Evolutionary conservation across 2,888 invertebrate genomes (phyloP).

Genomic region (Drosophila mercatorum): DNA sequence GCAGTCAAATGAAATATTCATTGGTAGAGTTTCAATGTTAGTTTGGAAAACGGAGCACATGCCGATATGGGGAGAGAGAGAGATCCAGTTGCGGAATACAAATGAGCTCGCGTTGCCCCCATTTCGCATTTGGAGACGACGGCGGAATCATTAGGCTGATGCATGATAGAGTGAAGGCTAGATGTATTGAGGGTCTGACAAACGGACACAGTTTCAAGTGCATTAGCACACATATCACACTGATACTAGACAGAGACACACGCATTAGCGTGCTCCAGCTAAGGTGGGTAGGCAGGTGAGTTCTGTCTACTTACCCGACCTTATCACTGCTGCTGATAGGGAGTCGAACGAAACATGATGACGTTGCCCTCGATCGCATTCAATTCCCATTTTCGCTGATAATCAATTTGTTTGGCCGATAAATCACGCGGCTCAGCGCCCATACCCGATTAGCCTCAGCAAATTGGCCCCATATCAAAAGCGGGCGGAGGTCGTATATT

Average conservation of each 20-base stretch:
- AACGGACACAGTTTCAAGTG: constrained; percentile 46
- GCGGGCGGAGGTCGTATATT: constrained; percentile 28
- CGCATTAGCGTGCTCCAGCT: not conserved
- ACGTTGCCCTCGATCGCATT: constrained; percentile 25
- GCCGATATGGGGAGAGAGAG: no score
- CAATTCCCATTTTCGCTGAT: constrained; percentile 22
- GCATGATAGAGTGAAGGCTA: constrained; percentile 38
- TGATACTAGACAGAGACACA: not conserved
- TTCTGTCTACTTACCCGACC: constrained; percentile 28
- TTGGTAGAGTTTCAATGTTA: constrained; percentile 7
- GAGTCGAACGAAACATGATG: constrained; percentile 18
- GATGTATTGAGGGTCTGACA: constrained; percentile 27
- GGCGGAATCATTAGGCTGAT: constrained; percentile 33
- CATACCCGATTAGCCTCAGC: constrained; percentile 42
- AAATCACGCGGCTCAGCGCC: constrained; percentile 55
- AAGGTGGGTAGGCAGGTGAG: not conserved
- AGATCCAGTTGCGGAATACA: constrained; percentile 32
- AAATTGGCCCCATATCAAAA: constrained; percentile 53
- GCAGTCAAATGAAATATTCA: not conserved
- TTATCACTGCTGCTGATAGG: constrained; percentile 44
- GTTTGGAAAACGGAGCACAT: not conserved
- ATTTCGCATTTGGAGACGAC: not conserved
- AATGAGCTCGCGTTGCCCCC: constrained; percentile 16
- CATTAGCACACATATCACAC: constrained; percentile 27
- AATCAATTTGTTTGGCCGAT: constrained; percentile 39